These are phyloP conservation scores for Asteroscopus sphinx DNA, from an alignment of 2,888 invertebrate species.

Conservation along the genomic window DNA sequence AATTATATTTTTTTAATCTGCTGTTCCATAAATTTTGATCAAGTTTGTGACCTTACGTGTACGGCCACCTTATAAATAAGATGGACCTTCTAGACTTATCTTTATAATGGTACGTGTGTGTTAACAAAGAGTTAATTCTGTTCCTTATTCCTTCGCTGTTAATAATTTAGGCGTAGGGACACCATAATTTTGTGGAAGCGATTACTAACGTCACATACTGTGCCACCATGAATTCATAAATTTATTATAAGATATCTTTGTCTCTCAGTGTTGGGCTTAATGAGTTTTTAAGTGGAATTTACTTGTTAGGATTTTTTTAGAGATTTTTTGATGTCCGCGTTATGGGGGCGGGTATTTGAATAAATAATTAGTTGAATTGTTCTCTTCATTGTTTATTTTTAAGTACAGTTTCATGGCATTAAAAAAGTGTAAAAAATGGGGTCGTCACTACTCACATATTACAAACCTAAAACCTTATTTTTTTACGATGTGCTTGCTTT, in stretches of 20 bases:
- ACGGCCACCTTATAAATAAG: background rate
- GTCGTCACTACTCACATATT: no score
- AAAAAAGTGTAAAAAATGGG: no score
- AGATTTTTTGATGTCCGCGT: background rate
- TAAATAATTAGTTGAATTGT: conserved; percentile 20
- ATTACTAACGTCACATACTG: conserved; percentile 51
- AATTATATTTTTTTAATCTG: no score
- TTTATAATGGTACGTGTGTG: conserved; percentile 23
- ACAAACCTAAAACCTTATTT: no score
- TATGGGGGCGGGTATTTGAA: conserved; percentile 6
- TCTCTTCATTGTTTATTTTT: background rate
- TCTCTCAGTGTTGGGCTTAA: conserved; percentile 28
- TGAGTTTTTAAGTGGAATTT: conserved; percentile 51
- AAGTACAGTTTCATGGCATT: background rate
- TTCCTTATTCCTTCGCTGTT: conserved; percentile 52
- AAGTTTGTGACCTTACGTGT: no score
- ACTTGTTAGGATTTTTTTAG: conserved; percentile 14
- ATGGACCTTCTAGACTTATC: conserved; percentile 16
- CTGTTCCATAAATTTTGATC: no score
- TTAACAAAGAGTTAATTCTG: conserved; percentile 72
- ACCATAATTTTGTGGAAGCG: conserved; percentile 60
- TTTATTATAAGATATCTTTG: conserved; percentile 55
- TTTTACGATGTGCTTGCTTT: no score
- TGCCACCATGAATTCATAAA: conserved; percentile 41
- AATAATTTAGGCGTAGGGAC: conserved; percentile 58